These are phyloP conservation scores for Rotaria socialis DNA, from an alignment of 2,888 invertebrate genomes.

Conservation along the genomic window DNA sequence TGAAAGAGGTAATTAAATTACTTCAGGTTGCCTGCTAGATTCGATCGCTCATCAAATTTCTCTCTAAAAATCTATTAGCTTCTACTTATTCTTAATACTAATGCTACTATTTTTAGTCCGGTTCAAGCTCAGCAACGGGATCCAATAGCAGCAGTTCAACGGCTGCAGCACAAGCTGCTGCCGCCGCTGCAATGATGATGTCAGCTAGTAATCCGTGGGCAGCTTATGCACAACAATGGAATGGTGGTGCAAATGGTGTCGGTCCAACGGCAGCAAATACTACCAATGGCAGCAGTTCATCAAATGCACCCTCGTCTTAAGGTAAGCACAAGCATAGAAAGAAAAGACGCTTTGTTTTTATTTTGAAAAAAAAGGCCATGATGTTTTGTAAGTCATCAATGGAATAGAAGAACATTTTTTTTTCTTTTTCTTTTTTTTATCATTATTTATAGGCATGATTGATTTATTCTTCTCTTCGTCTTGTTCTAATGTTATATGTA, in stretches of 20 bases:
- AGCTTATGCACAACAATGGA: conserved; percentile 42
- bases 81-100: too few relatives aligned
- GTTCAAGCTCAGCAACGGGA: not conserved
- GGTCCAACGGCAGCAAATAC: not conserved
- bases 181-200: not conserved
- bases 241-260: not conserved
- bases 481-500: not conserved
- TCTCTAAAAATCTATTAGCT: too few relatives aligned
- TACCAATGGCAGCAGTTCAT: not conserved
- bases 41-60: too few relatives aligned
- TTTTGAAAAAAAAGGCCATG: not conserved
- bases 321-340: not conserved
- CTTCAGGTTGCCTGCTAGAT: too few relatives aligned
- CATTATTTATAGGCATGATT: conserved; percentile 10
- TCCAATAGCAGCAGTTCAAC: not conserved
- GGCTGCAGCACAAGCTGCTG: not conserved
- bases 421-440: not conserved
- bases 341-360: not conserved
- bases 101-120: not conserved
- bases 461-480: conserved; percentile 13
- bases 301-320: not conserved
- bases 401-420: not conserved
- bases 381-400: not conserved
- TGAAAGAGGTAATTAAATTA: conserved; percentile 1
- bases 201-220: not conserved